A percentile compares a stretch with the other conserved stretches of the same genome.
These are phyloP conservation scores for Seladonia tumulorum DNA, from an alignment of 2,888 invertebrate species.

Conservation along the genomic window DNA sequence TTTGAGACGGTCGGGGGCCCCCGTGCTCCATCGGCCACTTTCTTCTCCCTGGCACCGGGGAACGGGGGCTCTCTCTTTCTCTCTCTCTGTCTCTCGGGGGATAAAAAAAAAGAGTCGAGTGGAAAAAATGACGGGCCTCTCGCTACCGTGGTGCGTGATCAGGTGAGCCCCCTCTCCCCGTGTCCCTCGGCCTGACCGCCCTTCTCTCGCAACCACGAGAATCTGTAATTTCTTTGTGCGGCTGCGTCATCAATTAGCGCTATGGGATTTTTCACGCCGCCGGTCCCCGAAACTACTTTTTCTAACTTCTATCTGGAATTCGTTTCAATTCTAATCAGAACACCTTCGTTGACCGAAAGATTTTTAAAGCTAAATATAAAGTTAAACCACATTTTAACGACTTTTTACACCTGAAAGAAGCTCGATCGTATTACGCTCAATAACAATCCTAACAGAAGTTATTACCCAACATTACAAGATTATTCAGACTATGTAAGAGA, in stretches of 20 bases:
- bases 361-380: background rate
- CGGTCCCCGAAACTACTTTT: background rate
- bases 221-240: slow-evolving; percentile 44
- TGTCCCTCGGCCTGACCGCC: slow-evolving; percentile 45
- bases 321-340: background rate
- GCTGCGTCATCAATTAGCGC: slow-evolving; percentile 47
- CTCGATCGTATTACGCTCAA: background rate
- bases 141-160: slow-evolving; percentile 82
- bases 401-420: background rate
- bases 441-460: background rate
- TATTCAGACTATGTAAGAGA: background rate
- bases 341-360: background rate
- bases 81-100: too few relatives aligned
- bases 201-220: slow-evolving; percentile 26
- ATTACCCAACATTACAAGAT: background rate
- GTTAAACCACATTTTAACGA: background rate
- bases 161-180: slow-evolving; percentile 63
- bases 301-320: background rate
- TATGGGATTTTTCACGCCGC: slow-evolving; percentile 9
- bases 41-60: slow-evolving; percentile 45
- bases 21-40: slow-evolving; percentile 42
- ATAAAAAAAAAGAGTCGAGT: slow-evolving; percentile 73
- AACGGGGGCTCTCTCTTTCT: slow-evolving; percentile 51
- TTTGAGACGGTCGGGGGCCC: slow-evolving; percentile 72
- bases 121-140: slow-evolving; percentile 81